These are phyloP conservation scores for Sinonovacula constricta DNA, from an alignment of 1,140 invertebrate genomes.

Conservation along the genomic window DNA sequence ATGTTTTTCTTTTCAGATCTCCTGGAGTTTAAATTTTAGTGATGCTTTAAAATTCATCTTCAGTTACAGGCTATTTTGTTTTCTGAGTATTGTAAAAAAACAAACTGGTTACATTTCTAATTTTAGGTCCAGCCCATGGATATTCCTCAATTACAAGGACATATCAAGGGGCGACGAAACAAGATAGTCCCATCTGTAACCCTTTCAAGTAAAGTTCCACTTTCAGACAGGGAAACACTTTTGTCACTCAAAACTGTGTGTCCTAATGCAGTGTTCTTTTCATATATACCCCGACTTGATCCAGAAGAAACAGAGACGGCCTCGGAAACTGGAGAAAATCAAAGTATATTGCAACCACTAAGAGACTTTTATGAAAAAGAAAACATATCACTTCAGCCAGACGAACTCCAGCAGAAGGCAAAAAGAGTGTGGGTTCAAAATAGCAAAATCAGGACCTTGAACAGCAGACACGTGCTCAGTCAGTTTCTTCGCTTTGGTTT, in stretches of 20 bases:
- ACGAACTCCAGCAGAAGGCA: no score
- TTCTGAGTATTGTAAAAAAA: no score
- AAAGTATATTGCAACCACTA: conserved; percentile 2
- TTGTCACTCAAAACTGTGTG: conserved; percentile 15
- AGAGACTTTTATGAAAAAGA: conserved; percentile 15
- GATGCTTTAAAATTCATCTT: no score
- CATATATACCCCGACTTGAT: conserved; percentile 23
- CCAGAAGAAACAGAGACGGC: conserved; percentile 30
- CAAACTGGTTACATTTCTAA: no score
- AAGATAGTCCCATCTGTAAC: conserved; percentile 13
- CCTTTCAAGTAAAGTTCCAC: conserved; percentile 12
- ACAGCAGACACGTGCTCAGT: neutral
- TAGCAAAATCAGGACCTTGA: neutral
- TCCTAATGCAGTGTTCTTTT: conserved; percentile 31
- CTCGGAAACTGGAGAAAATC: conserved; percentile 12
- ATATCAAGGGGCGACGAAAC: conserved; percentile 15
- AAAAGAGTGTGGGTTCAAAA: neutral
- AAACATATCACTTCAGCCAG: no score
- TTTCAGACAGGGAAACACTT: neutral
- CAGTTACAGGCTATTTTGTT: no score
- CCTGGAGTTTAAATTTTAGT: no score
- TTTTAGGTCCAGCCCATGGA: no score
- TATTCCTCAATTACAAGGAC: no score
- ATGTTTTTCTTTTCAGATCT: conserved; percentile 40
- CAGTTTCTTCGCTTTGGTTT: neutral